These are phyloP conservation scores for Philotrypesis tridentata DNA, from an alignment of 1,140 invertebrate species.

Conservation along the genomic window DNA sequence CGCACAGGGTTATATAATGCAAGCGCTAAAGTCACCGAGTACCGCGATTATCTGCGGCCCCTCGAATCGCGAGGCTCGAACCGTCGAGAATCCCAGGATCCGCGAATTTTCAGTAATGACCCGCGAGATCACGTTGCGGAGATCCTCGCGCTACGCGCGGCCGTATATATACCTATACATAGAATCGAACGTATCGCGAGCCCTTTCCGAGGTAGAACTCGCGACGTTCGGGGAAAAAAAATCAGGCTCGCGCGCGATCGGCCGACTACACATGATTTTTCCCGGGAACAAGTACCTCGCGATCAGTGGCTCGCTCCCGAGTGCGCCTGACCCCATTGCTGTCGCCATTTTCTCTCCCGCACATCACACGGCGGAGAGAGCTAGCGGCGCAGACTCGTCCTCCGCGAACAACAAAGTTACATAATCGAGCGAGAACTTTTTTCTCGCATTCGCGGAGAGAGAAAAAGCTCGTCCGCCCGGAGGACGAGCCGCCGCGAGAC, in stretches of 20 bases:
- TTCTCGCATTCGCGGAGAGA: too few relatives aligned
- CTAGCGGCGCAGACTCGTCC: slow-evolving; percentile 27
- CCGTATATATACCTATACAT: too few relatives aligned
- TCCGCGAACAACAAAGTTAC: slow-evolving; percentile 62
- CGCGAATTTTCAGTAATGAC: not conserved
- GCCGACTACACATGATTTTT: not conserved
- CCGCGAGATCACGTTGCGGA: not conserved
- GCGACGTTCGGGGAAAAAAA: not conserved
- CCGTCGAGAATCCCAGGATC: too few relatives aligned
- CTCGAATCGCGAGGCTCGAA: too few relatives aligned
- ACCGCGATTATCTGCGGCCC: too few relatives aligned
- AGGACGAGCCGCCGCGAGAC: too few relatives aligned
- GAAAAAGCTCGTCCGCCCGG: too few relatives aligned
- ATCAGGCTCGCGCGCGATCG: not conserved
- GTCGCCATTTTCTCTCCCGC: slow-evolving; percentile 65
- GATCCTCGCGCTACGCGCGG: too few relatives aligned
- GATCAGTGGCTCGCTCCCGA: not conserved
- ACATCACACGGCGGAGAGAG: not conserved
- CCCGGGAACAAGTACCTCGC: too few relatives aligned
- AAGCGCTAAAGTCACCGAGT: not conserved
- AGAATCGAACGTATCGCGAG: too few relatives aligned
- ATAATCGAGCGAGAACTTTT: slow-evolving; percentile 57
- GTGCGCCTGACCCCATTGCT: slow-evolving; percentile 44
- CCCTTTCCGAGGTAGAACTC: too few relatives aligned
- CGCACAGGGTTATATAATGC: slow-evolving; percentile 52